A percentile compares a stretch with the other conserved stretches of the same genome.
These are phyloP conservation scores for Cyanocitta stelleri DNA, from an alignment of 2,113 vertebrate genomes.

Conservation along the genomic window DNA sequence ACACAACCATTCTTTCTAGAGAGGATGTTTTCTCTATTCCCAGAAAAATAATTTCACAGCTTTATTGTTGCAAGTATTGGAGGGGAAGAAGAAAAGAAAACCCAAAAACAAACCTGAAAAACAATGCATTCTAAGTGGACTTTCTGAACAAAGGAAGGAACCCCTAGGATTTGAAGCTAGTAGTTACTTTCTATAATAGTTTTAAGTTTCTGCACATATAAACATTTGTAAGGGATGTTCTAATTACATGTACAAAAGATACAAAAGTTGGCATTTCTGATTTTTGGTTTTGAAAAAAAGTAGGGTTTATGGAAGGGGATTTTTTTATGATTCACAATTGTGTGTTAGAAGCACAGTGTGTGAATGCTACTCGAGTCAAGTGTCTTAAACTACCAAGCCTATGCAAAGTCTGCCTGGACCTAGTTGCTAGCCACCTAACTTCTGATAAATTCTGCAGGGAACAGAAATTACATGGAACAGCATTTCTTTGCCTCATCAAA, in stretches of 20 bases:
- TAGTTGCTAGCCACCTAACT: background rate
- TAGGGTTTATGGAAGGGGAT: background rate
- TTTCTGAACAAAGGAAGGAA: background rate
- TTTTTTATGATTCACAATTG: background rate
- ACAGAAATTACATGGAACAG: background rate
- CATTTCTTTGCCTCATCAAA: background rate
- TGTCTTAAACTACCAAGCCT: background rate
- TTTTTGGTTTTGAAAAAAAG: background rate
- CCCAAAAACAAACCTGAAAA: background rate
- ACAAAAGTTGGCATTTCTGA: fast-evolving
- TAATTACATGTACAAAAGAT: background rate
- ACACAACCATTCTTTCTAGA: background rate
- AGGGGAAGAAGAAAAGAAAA: background rate
- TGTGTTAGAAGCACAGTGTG: background rate
- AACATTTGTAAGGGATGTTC: background rate
- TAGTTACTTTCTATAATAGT: background rate
- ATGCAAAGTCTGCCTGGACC: background rate
- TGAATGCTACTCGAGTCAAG: background rate
- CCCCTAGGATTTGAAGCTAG: background rate
- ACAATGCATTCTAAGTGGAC: background rate
- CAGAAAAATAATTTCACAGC: background rate
- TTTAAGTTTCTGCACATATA: background rate
- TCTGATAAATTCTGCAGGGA: background rate
- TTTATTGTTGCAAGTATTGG: background rate
- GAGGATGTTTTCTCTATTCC: background rate